Conservation (phyloP, 2,113 vertebrate species). For the Zosterops pallidus region DNA sequence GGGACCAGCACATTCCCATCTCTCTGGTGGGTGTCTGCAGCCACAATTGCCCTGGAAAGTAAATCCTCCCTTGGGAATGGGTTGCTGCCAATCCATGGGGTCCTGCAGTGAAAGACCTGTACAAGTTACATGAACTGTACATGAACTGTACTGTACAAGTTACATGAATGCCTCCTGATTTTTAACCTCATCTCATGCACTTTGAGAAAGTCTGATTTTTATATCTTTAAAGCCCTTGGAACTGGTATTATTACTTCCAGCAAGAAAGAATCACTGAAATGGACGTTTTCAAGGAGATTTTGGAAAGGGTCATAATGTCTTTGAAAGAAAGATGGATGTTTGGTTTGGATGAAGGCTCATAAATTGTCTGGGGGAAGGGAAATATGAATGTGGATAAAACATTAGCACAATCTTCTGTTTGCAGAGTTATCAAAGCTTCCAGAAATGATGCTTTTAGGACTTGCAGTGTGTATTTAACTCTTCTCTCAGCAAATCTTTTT, state of each 20-base stretch:
- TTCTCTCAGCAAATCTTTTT: not conserved
- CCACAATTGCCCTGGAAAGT: not conserved
- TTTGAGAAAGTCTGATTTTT: not conserved
- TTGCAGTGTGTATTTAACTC: not conserved
- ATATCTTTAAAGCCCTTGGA: not conserved
- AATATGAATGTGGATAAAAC: not conserved
- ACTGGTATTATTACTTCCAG: not conserved
- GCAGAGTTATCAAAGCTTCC: conserved; percentile 3
- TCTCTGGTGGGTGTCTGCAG: not conserved
- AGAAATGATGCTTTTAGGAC: conserved; percentile 6
- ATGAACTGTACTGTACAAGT: not conserved
- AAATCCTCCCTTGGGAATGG: not conserved
- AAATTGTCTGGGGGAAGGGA: not conserved
- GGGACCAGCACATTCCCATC: not conserved
- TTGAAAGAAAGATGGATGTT: not conserved
- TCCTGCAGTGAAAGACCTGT: not conserved
- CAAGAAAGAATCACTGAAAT: not conserved
- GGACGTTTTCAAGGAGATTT: not conserved
- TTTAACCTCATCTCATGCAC: not conserved
- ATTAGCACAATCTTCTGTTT: not conserved
- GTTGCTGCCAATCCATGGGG: not conserved
- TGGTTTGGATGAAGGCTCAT: not conserved
- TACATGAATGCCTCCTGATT: not conserved
- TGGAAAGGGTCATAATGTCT: not conserved
- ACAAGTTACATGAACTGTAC: not conserved